These are phyloP conservation scores for Drosophila fungiperda DNA, from an alignment of 2,888 invertebrate species.

Conservation along the genomic window DNA sequence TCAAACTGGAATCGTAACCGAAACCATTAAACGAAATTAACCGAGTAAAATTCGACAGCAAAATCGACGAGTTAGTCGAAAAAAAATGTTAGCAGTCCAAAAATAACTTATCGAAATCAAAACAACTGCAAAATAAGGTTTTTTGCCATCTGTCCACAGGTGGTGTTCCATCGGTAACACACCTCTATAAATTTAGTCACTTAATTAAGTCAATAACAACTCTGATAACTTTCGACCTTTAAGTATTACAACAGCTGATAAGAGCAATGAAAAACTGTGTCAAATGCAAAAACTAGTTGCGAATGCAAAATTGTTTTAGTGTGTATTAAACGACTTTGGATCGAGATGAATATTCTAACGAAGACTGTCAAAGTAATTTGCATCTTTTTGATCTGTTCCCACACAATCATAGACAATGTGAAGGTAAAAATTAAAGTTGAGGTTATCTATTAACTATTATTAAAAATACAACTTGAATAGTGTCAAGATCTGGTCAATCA, in stretches of 20 bases:
- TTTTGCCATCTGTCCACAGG: neutral
- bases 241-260: constrained; percentile 21
- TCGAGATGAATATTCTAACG: constrained; percentile 1
- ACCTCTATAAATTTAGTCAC: neutral
- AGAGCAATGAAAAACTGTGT: constrained; percentile 8
- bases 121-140: neutral
- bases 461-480: constrained; percentile 3
- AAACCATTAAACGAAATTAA: neutral
- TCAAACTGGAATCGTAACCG: neutral
- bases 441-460: neutral
- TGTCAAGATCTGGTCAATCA: constrained; percentile 3
- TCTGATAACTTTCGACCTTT: constrained; percentile 7
- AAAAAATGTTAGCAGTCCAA: neutral
- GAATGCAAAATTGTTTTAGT: constrained; percentile 2
- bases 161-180: neutral
- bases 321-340: neutral
- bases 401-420: constrained; percentile 3
- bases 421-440: constrained; percentile 4
- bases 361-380: neutral
- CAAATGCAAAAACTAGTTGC: constrained; percentile 3
- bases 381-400: constrained; percentile 3
- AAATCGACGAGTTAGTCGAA: neutral
- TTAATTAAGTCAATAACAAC: neutral
- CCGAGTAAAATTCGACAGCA: neutral
- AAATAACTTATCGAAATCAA: neutral